These are phyloP conservation scores for Cenopis cana DNA, from an alignment of 2,888 invertebrate species.

Conservation along the genomic window DNA sequence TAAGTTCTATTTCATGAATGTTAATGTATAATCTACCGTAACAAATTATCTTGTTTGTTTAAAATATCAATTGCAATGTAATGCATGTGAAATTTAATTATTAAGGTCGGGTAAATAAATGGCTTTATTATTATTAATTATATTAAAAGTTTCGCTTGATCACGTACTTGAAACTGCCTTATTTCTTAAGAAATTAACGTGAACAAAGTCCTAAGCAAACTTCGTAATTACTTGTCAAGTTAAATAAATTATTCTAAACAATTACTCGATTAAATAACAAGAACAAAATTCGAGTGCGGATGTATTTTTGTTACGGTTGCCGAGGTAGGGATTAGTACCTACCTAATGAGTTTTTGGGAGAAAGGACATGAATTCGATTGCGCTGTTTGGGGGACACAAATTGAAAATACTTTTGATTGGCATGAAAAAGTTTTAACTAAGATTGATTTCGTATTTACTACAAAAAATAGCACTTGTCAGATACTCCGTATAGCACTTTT, in stretches of 20 bases:
- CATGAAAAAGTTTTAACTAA: no score
- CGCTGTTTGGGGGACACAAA: neutral
- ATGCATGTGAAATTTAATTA: no score
- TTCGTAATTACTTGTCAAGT: slow-evolving; percentile 72
- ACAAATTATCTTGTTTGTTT: no score
- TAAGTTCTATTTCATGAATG: no score
- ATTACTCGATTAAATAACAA: slow-evolving; percentile 66
- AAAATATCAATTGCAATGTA: no score
- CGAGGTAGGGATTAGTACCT: slow-evolving; percentile 2
- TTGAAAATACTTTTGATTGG: neutral
- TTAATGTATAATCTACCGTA: no score
- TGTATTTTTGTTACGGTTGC: slow-evolving; percentile 46
- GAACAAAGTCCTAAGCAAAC: slow-evolving; percentile 67
- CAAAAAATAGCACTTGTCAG: no score
- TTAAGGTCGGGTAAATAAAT: no score
- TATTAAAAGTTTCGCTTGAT: slow-evolving; percentile 67
- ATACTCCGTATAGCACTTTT: no score
- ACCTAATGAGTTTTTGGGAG: neutral
- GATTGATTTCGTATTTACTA: no score
- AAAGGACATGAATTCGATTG: neutral
- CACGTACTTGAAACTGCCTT: slow-evolving; percentile 64
- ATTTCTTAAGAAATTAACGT: slow-evolving; percentile 67
- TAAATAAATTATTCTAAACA: slow-evolving; percentile 76
- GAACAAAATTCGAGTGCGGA: slow-evolving; percentile 54
- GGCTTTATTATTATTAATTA: no score